Evolutionary conservation across 64 coral and sea anemone species (phyloP).

Genomic region (Catalaphyllia jardinei): DNA sequence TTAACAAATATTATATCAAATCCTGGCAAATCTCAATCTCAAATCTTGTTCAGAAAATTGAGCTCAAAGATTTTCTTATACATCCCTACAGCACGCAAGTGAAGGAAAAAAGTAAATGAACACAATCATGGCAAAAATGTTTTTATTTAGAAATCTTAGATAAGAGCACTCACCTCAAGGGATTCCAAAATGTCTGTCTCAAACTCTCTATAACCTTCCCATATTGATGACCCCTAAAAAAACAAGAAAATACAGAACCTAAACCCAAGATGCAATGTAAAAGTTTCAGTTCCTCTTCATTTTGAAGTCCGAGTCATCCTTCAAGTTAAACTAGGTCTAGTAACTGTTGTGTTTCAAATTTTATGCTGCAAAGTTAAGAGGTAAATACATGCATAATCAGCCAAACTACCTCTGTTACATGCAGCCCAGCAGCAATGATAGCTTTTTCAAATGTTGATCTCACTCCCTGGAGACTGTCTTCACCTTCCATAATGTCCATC

Average conservation of each 20-base stretch:
- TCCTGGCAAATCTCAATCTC: too few relatives aligned
- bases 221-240: conserved; percentile 86
- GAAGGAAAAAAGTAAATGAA: too few relatives aligned
- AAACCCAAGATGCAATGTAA: neutral
- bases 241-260: neutral
- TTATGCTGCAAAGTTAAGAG: neutral
- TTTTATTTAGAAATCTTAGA: neutral
- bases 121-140: too few relatives aligned
- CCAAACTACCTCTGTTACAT: conserved; percentile 90
- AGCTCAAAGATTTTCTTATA: too few relatives aligned
- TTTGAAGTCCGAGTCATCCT: neutral
- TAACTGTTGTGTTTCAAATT: too few relatives aligned
- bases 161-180: conserved; percentile 63
- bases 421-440: conserved; percentile 83
- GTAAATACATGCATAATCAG: neutral
- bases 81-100: too few relatives aligned
- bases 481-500: conserved; percentile 96
- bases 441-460: conserved; percentile 95
- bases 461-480: conserved; percentile 69
- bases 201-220: conserved; percentile 98
- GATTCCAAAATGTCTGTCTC: conserved; percentile 97
- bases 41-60: too few relatives aligned
- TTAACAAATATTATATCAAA: too few relatives aligned
- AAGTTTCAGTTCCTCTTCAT: neutral
- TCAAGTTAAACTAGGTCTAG: too few relatives aligned